Conservation (phyloP, 2,113 vertebrate species). For the Empidonax alnorum region DNA sequence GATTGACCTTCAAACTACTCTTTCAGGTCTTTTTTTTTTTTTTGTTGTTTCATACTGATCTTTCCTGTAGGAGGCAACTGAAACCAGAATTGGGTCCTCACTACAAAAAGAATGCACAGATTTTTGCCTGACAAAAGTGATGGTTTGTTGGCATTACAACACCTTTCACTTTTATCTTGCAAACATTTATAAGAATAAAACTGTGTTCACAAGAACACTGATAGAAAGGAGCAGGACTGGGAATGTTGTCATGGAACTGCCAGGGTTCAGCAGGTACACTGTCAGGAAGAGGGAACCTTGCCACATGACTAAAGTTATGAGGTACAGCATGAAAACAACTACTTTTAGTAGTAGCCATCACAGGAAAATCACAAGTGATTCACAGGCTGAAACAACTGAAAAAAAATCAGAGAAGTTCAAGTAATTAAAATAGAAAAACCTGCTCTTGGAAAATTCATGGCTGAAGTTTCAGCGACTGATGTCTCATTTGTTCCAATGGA, state of each 20-base stretch:
- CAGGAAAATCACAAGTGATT: conserved; percentile 5
- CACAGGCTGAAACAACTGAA: neutral
- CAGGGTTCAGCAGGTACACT: neutral
- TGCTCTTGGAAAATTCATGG: neutral
- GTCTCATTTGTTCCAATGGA: neutral
- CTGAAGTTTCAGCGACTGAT: neutral
- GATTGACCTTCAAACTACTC: neutral
- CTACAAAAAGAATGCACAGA: neutral
- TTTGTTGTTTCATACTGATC: neutral
- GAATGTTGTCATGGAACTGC: neutral
- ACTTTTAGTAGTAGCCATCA: neutral
- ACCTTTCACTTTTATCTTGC: neutral
- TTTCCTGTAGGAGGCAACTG: neutral
- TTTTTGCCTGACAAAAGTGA: neutral
- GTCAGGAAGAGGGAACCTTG: neutral
- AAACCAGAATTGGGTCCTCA: neutral
- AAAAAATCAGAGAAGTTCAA: neutral
- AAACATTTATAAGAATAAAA: neutral
- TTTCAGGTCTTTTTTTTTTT: neutral
- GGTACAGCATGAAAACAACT: neutral
- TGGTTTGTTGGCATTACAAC: neutral
- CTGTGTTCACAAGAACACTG: neutral
- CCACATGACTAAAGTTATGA: neutral
- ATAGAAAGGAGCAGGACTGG: neutral
- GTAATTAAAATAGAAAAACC: neutral